A percentile compares a stretch with the other conserved stretches of the same genome.
phyloP scores from a whole-genome alignment of 2,888 invertebrate species.

The Epicampocera succincta region DNA sequence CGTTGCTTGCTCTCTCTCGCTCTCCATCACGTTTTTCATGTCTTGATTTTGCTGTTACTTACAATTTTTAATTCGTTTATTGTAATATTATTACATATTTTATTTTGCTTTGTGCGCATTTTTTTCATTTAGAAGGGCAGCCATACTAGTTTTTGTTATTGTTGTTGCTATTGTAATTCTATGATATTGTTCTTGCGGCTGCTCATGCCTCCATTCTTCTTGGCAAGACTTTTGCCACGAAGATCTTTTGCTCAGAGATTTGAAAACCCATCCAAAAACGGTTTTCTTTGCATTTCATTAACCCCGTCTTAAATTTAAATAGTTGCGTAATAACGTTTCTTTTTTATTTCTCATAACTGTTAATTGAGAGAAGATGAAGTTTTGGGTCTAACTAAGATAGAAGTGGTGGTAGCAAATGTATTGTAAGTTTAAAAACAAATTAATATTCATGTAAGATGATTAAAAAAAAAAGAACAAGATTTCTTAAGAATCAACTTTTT shows the following conservation, averaged over 20 bases:
- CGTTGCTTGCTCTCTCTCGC: background rate
- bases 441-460: too few relatives aligned
- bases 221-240: background rate
- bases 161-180: background rate
- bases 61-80: background rate
- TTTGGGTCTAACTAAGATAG: too few relatives aligned
- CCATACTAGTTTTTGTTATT: background rate
- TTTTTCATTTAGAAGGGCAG: background rate
- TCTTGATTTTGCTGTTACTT: slow-evolving; percentile 6
- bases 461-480: too few relatives aligned
- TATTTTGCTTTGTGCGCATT: background rate
- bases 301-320: slow-evolving; percentile 1
- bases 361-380: slow-evolving; percentile 24
- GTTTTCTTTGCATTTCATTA: slow-evolving; percentile 37
- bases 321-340: slow-evolving; percentile 32
- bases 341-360: slow-evolving; percentile 21
- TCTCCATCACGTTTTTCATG: too few relatives aligned
- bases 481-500: too few relatives aligned
- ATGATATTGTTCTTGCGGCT: background rate
- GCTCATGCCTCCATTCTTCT: slow-evolving; percentile 21
- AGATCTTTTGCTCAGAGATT: slow-evolving; percentile 30
- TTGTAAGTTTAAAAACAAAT: too few relatives aligned
- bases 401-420: too few relatives aligned
- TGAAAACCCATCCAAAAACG: slow-evolving; percentile 48
- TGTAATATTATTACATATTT: background rate